Evolutionary conservation across 2,113 vertebrate genomes (phyloP).

Genomic region (Solea senegalensis): DNA sequence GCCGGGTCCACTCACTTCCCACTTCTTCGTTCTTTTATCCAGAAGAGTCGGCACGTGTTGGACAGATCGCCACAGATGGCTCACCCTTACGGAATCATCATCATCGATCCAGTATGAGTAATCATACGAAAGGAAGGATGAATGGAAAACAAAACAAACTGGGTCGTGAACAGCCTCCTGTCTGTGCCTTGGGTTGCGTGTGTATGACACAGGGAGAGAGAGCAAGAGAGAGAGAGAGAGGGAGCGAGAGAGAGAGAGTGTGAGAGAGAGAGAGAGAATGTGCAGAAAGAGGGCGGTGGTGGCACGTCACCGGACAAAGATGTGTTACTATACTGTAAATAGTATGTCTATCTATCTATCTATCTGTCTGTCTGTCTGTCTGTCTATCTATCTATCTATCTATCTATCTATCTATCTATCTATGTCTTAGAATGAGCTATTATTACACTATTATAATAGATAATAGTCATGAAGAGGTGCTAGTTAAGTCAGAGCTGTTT

Average conservation of each 20-base stretch:
- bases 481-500: slow-evolving; percentile 61
- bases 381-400: slow-evolving; percentile 27
- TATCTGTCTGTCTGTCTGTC: slow-evolving; percentile 42
- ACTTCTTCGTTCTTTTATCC: slow-evolving; percentile 29
- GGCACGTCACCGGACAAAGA: slow-evolving; percentile 52
- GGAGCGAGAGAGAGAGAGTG: slow-evolving; percentile 7
- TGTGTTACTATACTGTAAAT: slow-evolving; percentile 40
- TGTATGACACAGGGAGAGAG: slow-evolving; percentile 14
- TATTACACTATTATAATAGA: background rate
- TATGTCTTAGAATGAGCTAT: background rate
- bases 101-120: slow-evolving; percentile 49
- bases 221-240: slow-evolving; percentile 6
- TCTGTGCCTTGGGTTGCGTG: slow-evolving; percentile 31
- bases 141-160: slow-evolving; percentile 31
- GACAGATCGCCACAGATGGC: slow-evolving; percentile 1
- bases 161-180: slow-evolving; percentile 30
- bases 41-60: slow-evolving; percentile 37
- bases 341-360: slow-evolving; percentile 39
- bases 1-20: slow-evolving; percentile 5
- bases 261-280: slow-evolving; percentile 6
- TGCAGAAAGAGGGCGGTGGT: slow-evolving; percentile 33
- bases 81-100: slow-evolving; percentile 35
- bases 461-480: slow-evolving; percentile 41
- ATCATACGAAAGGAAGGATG: slow-evolving; percentile 35
- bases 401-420: slow-evolving; percentile 5